Conservation (phyloP, 2,888 invertebrate genomes). For the Patella caerulea region DNA sequence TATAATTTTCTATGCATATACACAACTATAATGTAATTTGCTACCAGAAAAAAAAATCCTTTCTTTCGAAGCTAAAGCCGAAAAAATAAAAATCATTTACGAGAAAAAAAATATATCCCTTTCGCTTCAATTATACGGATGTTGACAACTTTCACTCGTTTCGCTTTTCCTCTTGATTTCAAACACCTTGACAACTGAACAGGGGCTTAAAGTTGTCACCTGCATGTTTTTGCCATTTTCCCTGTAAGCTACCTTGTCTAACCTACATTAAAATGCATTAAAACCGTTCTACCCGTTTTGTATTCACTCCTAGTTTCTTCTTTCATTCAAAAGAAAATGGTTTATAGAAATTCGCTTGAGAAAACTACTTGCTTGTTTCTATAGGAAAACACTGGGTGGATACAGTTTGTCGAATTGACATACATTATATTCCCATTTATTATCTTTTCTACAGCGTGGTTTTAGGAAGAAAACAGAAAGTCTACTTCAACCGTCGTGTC, state of each 20-base stretch:
- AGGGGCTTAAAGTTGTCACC: background rate
- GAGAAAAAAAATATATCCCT: too few relatives aligned
- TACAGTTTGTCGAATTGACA: conserved; percentile 3
- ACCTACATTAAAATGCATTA: too few relatives aligned
- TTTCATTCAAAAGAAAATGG: background rate
- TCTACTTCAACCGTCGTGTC: conserved; percentile 1
- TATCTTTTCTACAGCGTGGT: conserved; percentile 7
- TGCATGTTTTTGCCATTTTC: background rate
- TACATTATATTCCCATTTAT: conserved; percentile 3
- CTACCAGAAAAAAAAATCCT: too few relatives aligned
- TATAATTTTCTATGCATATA: too few relatives aligned
- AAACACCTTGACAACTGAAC: conserved; percentile 1
- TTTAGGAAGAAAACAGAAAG: background rate
- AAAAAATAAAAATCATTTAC: too few relatives aligned
- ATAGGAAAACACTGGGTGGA: conserved; percentile 7
- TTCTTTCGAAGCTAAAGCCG: too few relatives aligned
- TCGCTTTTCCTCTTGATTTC: background rate
- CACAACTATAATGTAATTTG: too few relatives aligned
- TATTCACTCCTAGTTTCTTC: background rate
- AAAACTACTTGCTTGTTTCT: background rate
- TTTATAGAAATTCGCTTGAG: conserved; percentile 8
- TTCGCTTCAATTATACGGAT: too few relatives aligned
- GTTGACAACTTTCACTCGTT: conserved; percentile 1
- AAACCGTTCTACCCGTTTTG: background rate
- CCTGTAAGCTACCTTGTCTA: too few relatives aligned